Base-by-base conservation (phyloP, 2,113 vertebrate species). In the Silurus asotus region DNA sequence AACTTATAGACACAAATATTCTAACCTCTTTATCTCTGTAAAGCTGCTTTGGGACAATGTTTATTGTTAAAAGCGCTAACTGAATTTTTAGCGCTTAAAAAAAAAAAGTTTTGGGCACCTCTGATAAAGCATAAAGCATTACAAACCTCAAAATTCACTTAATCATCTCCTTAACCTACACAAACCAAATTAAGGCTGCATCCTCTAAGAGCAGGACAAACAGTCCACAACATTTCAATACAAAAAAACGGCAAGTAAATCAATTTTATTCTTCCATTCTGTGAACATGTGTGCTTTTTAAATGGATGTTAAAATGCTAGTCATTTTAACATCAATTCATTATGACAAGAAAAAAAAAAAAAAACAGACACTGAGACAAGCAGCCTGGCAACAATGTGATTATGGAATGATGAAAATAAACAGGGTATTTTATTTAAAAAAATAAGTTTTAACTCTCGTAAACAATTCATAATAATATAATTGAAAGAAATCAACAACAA, bases 401-500 rank as follows among this genome's bases (percentile, higher is more conserved):
- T 62, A 75, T 37, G 62, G 53, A 82, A 77, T 76, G 20, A 17
- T 45, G 53, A 58, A 81, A 61, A 70, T 6, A 3, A 45, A 19
- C 19, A 5, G 28, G 13, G 20, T 67, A 53, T 28, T 83, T 86
- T 86, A 80, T 64, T 77, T 83, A 8, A 53, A 19, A 5, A n/a
- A 48, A 20, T 86, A 10, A 49, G 37, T 37, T 74, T 5, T 25
- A 14, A 15, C 14, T 82, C n/a, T 62, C 61, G 9, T 59, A 49
- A 25, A 72, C 61, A 37, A 81, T 69, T 74, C 19, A 37, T 62
- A n/a, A 51, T 37, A 48, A 80, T 8, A 76, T 19, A 62, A 67
- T 84, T 76, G 75, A 7, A 20, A 65, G 62, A 51, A 23, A 37
- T 82, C 28, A 80, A 15, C 53, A 19, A 78, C n/a, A 79, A 55